Evolutionary conservation across 2,797 vertebrate genomes (phyloP), one percentile per base, ranked within the genome.

Genomic region (Varecia variegata): DNA sequence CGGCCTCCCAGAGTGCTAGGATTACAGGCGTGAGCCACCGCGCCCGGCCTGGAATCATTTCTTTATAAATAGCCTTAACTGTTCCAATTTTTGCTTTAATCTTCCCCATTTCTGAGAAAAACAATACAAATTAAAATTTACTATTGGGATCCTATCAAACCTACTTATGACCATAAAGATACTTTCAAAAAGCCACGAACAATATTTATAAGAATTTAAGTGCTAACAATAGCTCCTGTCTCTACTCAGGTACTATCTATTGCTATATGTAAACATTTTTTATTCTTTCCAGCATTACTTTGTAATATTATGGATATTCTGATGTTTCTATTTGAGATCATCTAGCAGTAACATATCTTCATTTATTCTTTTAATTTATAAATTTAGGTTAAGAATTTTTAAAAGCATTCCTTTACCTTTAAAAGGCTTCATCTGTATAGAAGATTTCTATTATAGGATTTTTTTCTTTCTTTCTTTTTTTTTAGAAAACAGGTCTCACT

Each of bases 321-420:
- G 21, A 85, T 82, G 91, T 91, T 96, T 94, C 30, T 80, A 13
- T 82, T 84, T 82, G 47, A 40, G 68, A 56, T 91, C 25, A 80
- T 23, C 65, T 15, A 50, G 25, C 62, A 35, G 27, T 56, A 58
- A 94, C 6, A 20, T 85, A 56, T 67, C 30, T 94, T 74, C 35
- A 81, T 67, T 86, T 58, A 74, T 58, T 88, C 14, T 95, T 90
- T 71, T 94, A 7, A 43, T 74, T 92, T 84, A 86, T 21, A 86
- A 68, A 43, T 58, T 89, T 73, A 58, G 60, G 17, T 71, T 88
- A 94, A 88, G 60, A 80, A 89, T 65, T 80, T 54, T 80, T 54
- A 71, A 32, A 94, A 45, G 18, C 32, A 43, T 68, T 79, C 35
- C 45, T 90, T 93, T 84, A 27, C 62, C 32, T 50, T 92, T 65